Conservation (phyloP, 23 tunicate species). For the Trididemnum nubilum region DNA sequence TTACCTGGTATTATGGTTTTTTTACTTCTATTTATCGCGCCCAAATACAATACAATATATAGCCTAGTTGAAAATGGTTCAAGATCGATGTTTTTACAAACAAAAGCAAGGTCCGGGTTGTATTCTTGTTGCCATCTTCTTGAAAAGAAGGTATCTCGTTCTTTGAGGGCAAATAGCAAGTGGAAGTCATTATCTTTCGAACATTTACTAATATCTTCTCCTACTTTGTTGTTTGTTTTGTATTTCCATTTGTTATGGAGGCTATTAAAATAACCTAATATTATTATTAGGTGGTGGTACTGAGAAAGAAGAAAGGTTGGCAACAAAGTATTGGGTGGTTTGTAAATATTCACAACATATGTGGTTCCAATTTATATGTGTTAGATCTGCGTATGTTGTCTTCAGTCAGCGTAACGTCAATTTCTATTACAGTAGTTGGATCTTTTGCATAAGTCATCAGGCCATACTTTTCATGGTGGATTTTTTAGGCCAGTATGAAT, state of each 20-base stretch:
- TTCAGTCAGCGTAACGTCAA: no score
- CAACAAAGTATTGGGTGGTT: background rate
- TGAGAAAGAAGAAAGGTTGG: background rate
- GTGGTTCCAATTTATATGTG: no score
- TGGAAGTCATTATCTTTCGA: constrained; percentile 1
- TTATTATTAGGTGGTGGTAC: background rate
- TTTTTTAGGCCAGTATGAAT: background rate
- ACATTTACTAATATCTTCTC: constrained; percentile 11
- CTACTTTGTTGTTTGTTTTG: constrained; percentile 8
- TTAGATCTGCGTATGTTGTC: no score
- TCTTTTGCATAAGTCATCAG: no score
- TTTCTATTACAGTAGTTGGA: no score
- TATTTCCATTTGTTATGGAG: constrained; percentile 12
- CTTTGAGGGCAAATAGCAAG: constrained; percentile 14
- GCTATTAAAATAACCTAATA: constrained; percentile 17
- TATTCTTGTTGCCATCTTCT: constrained; percentile 28
- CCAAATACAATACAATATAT: background rate
- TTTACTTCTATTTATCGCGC: no score
- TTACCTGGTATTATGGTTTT: no score
- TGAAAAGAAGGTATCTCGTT: constrained; percentile 25
- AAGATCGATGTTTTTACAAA: background rate
- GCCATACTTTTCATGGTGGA: background rate
- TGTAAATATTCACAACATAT: no score
- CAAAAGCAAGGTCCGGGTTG: constrained; percentile 23
- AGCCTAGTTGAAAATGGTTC: background rate